Base-by-base conservation (phyloP, 2,797 vertebrate species). In the Hydrophis major region DNA sequence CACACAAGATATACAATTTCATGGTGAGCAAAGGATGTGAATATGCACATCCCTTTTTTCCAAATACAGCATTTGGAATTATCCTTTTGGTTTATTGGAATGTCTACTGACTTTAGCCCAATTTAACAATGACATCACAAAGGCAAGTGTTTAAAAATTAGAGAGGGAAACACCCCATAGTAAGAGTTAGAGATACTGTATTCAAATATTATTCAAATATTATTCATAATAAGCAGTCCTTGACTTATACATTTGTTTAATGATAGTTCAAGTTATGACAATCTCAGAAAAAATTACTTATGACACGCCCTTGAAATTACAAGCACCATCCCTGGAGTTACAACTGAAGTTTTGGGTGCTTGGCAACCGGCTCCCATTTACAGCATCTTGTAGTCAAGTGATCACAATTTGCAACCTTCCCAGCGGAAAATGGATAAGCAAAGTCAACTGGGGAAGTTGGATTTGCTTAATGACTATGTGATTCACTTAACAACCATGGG, bases 1-100 rank as follows among this genome's bases (percentile, higher is more conserved):
- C 95, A 88, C 0, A 96, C 90, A 55, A 93, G 28, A 93, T 89
- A 87, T 66, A 90, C 32, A 94, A 66, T 74, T 0, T 27, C 20
- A n/a, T 78, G 20, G 16, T 57, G 57, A 66, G 2, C 8, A 91
- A 92, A 91, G 56, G 92, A n/a, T 61, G 61, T 63, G 42, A 90
- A 57, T 22, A 47, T 28, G 47, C 53, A 27, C 0, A 12, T 4
- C 28, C 18, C 1, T 28, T 50, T 37, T 14, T 25, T 12, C 53
- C 1, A 55, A 63, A 50, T 4, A 18, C 8, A 57, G 4, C 4
- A n/a, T 47, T 55, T 13, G 47, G 6, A 22, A 78, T 42, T 78
- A 78, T 42, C 18, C 32, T 8, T 78, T 78, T 78, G 32, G 37
- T 42, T 78, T 22, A 78, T 78, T 22, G 74, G 74, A 42, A 4